A percentile compares a stretch with the other conserved stretches of the same genome.
Evolutionary conservation across 64 coral and sea anemone species (phyloP).

Genomic region (Montipora foliosa): DNA sequence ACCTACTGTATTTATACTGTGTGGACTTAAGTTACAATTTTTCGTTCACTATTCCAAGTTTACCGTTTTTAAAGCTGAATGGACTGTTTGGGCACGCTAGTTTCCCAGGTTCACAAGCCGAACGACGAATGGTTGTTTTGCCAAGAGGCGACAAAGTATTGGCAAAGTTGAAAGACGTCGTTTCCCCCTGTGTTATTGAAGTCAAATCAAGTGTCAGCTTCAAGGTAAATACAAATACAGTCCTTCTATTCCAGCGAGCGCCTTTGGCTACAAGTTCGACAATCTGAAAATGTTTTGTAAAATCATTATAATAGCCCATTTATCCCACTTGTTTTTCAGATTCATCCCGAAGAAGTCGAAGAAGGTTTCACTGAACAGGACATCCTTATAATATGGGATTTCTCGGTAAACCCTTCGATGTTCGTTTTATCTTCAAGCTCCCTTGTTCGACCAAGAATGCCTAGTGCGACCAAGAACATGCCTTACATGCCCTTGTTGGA

Average conservation of each 20-base stretch:
- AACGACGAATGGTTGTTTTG: constrained; percentile 52
- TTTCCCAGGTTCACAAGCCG: constrained; percentile 12
- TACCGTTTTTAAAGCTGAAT: constrained; percentile 51
- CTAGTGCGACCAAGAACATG: too few species aligned
- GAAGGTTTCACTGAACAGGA: neutral
- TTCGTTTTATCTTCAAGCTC: too few species aligned
- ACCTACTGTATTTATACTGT: constrained; percentile 50
- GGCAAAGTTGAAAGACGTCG: constrained; percentile 42
- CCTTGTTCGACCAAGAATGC: too few species aligned
- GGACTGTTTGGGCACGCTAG: constrained; percentile 37
- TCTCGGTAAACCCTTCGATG: neutral
- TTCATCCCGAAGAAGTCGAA: constrained; percentile 58
- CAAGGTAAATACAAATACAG: constrained; percentile 24
- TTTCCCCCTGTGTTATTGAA: constrained; percentile 50
- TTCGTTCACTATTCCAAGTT: constrained; percentile 49
- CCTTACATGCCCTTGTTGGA: too few species aligned
- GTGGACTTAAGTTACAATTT: constrained; percentile 27
- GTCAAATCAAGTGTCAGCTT: constrained; percentile 58
- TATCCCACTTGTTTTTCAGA: neutral
- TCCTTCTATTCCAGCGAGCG: neutral
- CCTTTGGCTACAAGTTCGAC: neutral
- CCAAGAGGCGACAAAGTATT: constrained; percentile 27
- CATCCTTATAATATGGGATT: constrained; percentile 41
- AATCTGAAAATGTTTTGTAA: neutral
- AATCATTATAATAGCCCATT: too few species aligned